Percentiles rank a stretch among this genome's conserved stretches.
Conservation (phyloP, 2,888 invertebrate species). For the Hecatera dysodea region DNA sequence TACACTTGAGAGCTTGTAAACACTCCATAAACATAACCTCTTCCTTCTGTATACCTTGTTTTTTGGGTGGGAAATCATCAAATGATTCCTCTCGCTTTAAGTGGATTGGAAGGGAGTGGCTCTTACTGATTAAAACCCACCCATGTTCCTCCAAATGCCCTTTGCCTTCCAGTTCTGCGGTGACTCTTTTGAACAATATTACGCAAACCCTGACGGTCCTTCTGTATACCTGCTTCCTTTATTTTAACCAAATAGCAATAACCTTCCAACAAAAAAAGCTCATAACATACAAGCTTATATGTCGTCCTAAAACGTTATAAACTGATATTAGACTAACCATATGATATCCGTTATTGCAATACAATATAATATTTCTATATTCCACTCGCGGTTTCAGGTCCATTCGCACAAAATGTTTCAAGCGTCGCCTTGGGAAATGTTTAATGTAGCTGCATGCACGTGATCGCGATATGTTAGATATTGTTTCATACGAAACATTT, state of each 20-base stretch:
- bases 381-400: not conserved
- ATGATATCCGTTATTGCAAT: not conserved
- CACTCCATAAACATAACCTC: too few species aligned
- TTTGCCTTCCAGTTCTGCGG: too few species aligned
- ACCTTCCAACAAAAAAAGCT: not conserved
- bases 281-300: not conserved
- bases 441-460: slow-evolving; percentile 1
- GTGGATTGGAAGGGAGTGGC: too few species aligned
- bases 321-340: slow-evolving; percentile 3
- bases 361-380: slow-evolving; percentile 6
- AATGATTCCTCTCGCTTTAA: too few species aligned
- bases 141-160: too few species aligned
- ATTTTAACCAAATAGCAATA: not conserved
- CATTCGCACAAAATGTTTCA: slow-evolving; percentile 16
- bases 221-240: not conserved
- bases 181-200: too few species aligned
- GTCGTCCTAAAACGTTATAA: not conserved
- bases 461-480: not conserved
- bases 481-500: not conserved
- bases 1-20: too few species aligned
- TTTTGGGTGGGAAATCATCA: too few species aligned
- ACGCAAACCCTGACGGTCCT: too few species aligned
- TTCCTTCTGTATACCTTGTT: too few species aligned
- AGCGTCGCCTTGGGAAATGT: slow-evolving; percentile 18
- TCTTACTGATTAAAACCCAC: too few species aligned